Evolutionary conservation across 2,888 invertebrate species (phyloP), one percentile per base, ranked within the genome.

Genomic region (Nomada flava): DNA sequence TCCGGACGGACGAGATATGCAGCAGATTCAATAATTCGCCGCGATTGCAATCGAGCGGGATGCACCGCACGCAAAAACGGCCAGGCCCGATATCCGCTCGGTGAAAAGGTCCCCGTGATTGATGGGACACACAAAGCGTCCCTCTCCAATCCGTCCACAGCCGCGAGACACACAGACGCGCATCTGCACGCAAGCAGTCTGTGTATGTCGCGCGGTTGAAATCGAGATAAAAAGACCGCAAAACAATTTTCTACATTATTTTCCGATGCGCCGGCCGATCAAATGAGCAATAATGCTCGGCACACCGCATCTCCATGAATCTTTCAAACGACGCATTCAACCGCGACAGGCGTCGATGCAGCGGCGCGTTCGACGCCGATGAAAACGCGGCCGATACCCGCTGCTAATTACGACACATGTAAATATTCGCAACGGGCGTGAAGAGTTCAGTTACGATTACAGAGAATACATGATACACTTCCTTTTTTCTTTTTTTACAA

Each of bases 11-110:
- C 88, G 86, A 90, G 90, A 90, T 71, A 71, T 91, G 91, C 86
- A 88, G 88, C 86, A 89, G 89, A 92, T 93, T 92, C 92, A 92
- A 93, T 93, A 92, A 92, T 92, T 92, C 90, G 90, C 90, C 90
- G 86, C 90, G 90, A 92, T 92, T 91, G 92, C 90, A 90, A 91
- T 91, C 90, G 91, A 90, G 84, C 86, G 88, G 87, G 88, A 87
- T 88, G 88, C 90, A 88, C 90, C 89, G 88, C 92, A 90, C 88
- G 89, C 89, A 90, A 92, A 92, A 92, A 91, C 88, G 90, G 89
- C 83, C 89, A 86, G 88, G 88, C 88, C 86, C 90, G 90, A 91
- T 91, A 91, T 91, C 89, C 90, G 90, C 82, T 87, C 87, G 89
- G 89, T 89, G 90, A 90, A 91, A 91, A 92, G 90, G 89, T 88